Conservation (phyloP, 2,797 vertebrate genomes). For the Poliocrania exsul region DNA sequence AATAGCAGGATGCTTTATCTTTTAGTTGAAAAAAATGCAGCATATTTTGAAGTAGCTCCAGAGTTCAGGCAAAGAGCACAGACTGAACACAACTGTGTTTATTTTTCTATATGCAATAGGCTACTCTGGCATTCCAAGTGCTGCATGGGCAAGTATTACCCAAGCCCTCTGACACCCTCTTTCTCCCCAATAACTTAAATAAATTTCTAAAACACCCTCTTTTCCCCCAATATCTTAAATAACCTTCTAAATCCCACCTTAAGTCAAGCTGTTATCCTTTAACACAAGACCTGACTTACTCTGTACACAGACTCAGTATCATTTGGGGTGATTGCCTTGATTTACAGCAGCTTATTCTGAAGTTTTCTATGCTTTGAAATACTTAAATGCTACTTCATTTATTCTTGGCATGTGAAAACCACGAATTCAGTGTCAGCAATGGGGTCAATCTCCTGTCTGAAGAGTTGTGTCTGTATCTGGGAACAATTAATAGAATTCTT, state of each 20-base stretch:
- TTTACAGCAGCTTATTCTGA: background rate
- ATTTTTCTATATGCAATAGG: background rate
- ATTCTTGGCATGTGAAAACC: background rate
- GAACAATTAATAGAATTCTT: background rate
- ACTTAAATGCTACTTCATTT: background rate
- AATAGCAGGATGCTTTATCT: background rate
- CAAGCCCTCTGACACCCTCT: background rate
- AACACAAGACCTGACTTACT: background rate
- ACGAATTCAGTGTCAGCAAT: background rate
- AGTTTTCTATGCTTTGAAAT: background rate
- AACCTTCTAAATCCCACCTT: background rate
- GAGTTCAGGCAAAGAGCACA: background rate
- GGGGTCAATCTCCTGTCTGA: background rate
- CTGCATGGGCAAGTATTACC: rapidly evolving
- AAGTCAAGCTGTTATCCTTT: background rate
- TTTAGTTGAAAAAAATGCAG: background rate
- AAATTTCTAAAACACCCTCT: background rate
- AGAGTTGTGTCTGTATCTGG: background rate
- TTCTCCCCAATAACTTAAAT: background rate
- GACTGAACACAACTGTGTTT: background rate
- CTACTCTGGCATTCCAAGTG: background rate
- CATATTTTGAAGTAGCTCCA: background rate
- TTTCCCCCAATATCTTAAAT: background rate
- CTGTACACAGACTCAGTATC: background rate
- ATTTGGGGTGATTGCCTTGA: background rate